Base-by-base conservation (phyloP, 2,888 invertebrate genomes). In the Epirrhoe alternata region DNA sequence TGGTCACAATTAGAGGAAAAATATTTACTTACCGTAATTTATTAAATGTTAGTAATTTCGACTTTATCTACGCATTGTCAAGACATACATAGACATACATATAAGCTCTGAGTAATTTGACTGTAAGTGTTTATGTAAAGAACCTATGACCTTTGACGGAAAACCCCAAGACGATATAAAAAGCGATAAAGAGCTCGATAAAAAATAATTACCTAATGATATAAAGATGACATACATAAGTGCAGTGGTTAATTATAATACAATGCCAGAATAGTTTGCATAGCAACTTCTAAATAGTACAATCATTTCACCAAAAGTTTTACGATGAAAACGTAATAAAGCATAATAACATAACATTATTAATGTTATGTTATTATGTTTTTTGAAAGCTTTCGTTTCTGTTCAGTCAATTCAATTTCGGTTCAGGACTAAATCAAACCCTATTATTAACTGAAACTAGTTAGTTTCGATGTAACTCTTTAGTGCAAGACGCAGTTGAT, bases 121-220 rank as follows among this genome's bases (percentile, higher is more conserved):
- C 45, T 33, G 52, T 42, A 52, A 51, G 52, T 42, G 45, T 42
- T 52, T 56, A 30, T 60, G 57, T 61, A 65, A 66, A 57, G 16
- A 51, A 49, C 47, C 66, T 49, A 55, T 45, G 70, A 70, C 67
- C 66, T 68, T 61, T 66, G 61, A 61, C 63, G 66, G 68, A 66
- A 65, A 61, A 66, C 61, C 58, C 66, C 59, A 7, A 47, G 12
- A 47, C 10, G 33, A 61, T 54, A 47, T n/a, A 54, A 49, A 49
- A 61, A 64, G 31, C 61, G 49, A 57, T 63, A 65, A 61, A 67
- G 45, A 59, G 45, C 47, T 33, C 55, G 66, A 70, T 66, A 62
- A 64, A 64, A 68, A 61, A 58, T 42, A 58, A 55, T 61, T 64
- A 58, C 49, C 35, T 63, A 58, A 52, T 64, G 63, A 53, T 61